A percentile compares a stretch with the other conserved stretches of the same genome.
Conservation (phyloP, 2,797 vertebrate genomes). For the Xerus rutilus region DNA sequence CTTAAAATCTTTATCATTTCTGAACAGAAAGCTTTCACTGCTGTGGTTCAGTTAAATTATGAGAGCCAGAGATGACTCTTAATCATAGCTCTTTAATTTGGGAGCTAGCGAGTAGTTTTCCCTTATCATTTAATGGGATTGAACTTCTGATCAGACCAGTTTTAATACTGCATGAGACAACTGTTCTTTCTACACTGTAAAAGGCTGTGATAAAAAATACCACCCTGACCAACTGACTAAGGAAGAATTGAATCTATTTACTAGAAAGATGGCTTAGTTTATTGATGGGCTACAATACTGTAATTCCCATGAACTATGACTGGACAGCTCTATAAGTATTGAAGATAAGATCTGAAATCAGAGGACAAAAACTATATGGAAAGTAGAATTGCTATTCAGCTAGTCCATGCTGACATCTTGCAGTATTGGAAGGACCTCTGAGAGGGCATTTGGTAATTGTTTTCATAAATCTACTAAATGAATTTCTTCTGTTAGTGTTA, state of each 20-base stretch:
- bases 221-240: conserved; percentile 73
- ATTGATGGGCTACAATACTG: conserved; percentile 70
- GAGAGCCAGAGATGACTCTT: conserved; percentile 73
- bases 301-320: conserved; percentile 76
- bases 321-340: conserved; percentile 76
- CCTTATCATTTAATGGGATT: conserved; percentile 83
- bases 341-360: conserved; percentile 81
- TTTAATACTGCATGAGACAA: conserved; percentile 71
- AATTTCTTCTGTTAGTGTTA: conserved; percentile 76
- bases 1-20: conserved; percentile 76
- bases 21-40: conserved; percentile 74
- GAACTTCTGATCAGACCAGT: conserved; percentile 76
- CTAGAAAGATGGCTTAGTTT: conserved; percentile 76
- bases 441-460: conserved; percentile 80
- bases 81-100: conserved; percentile 82
- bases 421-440: conserved; percentile 75
- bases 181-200: conserved; percentile 51
- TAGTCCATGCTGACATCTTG: conserved; percentile 45
- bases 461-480: conserved; percentile 80
- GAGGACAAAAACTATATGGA: conserved; percentile 73
- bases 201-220: conserved; percentile 62
- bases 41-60: conserved; percentile 77
- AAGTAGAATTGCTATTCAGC: conserved; percentile 77
- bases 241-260: conserved; percentile 81
- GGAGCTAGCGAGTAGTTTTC: conserved; percentile 75